These are phyloP conservation scores for Neotragus moschatus DNA, from an alignment of 2,113 vertebrate genomes.

Conservation along the genomic window DNA sequence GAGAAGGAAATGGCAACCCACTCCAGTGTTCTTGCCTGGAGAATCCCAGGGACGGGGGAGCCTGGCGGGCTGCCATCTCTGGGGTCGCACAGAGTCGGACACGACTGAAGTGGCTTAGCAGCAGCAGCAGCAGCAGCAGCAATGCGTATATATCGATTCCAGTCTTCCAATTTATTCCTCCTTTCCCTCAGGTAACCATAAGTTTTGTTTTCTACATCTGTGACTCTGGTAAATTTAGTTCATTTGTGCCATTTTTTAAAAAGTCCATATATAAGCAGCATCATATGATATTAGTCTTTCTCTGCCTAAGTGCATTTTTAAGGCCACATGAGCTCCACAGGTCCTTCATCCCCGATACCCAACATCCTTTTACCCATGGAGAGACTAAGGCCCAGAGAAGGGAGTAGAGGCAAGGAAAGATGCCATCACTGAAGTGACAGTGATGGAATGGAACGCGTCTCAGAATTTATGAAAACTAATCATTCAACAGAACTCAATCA, in stretches of 20 bases:
- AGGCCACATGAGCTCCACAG: fast-evolving
- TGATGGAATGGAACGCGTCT: neutral
- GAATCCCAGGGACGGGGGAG: too few species aligned
- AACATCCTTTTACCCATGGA: neutral
- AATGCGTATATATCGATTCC: neutral
- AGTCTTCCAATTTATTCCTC: neutral
- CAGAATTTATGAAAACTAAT: neutral
- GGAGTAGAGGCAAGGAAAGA: neutral
- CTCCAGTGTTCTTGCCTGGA: too few species aligned
- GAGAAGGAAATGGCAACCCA: too few species aligned
- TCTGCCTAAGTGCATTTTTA: slow-evolving; percentile 9
- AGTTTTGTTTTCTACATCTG: neutral
- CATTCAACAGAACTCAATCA: neutral
- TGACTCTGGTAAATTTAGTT: neutral
- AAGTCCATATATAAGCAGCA: neutral
- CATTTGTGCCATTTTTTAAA: neutral
- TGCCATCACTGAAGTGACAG: neutral
- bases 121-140: too few species aligned
- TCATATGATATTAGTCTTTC: neutral
- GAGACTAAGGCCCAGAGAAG: neutral
- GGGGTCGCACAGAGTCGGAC: too few species aligned
- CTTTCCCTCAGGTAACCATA: neutral
- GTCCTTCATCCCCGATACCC: too few species aligned
- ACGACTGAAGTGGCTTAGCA: too few species aligned
- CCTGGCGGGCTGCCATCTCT: too few species aligned